Base-by-base conservation (phyloP, 1,140 invertebrate genomes). In the Drosophila pachea region DNA sequence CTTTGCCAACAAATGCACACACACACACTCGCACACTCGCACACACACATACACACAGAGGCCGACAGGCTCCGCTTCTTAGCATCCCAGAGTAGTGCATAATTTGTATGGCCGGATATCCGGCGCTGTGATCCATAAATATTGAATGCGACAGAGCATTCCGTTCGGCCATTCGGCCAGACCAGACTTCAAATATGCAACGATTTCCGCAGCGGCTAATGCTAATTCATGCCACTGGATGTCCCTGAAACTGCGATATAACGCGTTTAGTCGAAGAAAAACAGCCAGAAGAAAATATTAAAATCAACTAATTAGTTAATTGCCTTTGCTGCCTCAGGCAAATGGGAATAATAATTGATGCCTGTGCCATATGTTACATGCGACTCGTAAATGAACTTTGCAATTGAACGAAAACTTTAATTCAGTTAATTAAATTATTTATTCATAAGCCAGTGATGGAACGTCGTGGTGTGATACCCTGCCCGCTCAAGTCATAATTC, bases 21-120 rank as follows among this genome's bases (percentile, higher is more conserved):
- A 8, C 36, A 64, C 43, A 47, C 29, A 59, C 45, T 53, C n/a
- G 35, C 31, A 54, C 33, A 47, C 12, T 52, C 14, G 45, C 31
- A 45, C 14, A 45, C 31, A 43, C 38, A 52, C 9, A 54, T 4
- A 12, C 14, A 42, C 14, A 45, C 49, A 45, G 9, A 47, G 7
- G 8, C 22, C 22, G 22, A 2, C 22, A 3, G 22, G 22, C 22
- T 22, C 22, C 22, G 22, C 22, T 22, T 22, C 22, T 22, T 22
- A 22, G 22, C 22, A 3, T 3, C 22, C 22, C 22, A 3, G 22
- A 22, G 22, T 1, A 22, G 68, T 66, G 65, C 69, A 63, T 73
- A 68, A 68, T 68, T 73, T 63, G 69, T 53, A 63, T 58, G 58
- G 45, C 65, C 66, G 70, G 70, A 73, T 53, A 53, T 73, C 70